Base-by-base conservation (phyloP, 92 coral and sea anemone species). In the Porites lobata region DNA sequence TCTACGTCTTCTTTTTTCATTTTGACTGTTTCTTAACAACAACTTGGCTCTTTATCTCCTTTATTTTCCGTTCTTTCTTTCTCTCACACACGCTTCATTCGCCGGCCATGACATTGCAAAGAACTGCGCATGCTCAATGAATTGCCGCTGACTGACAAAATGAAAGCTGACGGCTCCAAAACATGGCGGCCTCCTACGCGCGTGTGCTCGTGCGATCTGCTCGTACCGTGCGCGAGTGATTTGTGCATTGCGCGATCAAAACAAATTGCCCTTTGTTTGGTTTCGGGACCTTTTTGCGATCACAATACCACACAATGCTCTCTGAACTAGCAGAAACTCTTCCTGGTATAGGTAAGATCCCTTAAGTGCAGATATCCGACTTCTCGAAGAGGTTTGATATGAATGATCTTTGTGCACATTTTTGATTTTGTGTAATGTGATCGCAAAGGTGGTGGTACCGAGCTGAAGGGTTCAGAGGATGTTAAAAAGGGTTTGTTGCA, bases 1-100 rank as follows among this genome's bases (percentile, higher is more conserved):
- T 98, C 99, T 62, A 94, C 95, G 70, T 98, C 99, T 85, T 90
- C 86, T 65, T 79, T 93, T 90, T 90, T 72, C 97, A 94, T 94
- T 81, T 52, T 89, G 32, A 58, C 1, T 38, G 20, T 21, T 85
- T 29, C 13, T 78, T 8, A 20, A 24, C 0, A 43, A 17, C 69
- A 20, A 20, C 1, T 53, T 50, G 29, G 0, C 26, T 12, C 21
- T 52, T 17, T 19, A 9, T 29, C 0, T n/a, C 8, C 21, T 52
- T 17, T 19, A 9, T 20, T 43, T 79, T 12, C 7, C 52, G 32
- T 65, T 50, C 29, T 64, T 59, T 17, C 17, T 74, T 69, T n/a
- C 47, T 21, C 56, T 61, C 13, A 66, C 85, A 68, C 71, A 84
- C 79, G 17, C 69, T 61, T 18, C 7, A 86, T 53, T 18, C 65